phyloP scores from a whole-genome alignment of 2,888 invertebrate genomes.

The Drosophila macrothrix region DNA sequence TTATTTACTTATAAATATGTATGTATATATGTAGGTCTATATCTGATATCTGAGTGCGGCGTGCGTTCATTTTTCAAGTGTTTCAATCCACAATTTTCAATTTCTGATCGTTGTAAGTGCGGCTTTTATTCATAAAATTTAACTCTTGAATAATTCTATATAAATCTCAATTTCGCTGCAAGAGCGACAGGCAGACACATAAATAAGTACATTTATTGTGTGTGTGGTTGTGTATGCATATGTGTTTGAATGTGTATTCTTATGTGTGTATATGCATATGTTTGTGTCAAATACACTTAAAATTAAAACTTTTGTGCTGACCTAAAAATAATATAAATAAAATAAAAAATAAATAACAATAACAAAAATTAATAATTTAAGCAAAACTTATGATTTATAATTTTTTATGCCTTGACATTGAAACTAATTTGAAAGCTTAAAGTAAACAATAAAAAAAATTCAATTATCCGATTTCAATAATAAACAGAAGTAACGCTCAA shows the following conservation, averaged over 20 bases:
- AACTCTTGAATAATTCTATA: neutral
- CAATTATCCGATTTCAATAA: neutral
- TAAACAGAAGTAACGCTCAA: neutral
- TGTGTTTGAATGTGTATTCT: neutral
- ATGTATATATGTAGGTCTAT: neutral
- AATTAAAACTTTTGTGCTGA: neutral
- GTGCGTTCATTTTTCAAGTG: neutral
- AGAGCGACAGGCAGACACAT: neutral
- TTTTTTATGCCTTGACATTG: neutral
- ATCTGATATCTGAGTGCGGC: neutral
- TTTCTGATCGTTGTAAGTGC: neutral
- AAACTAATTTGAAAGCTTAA: neutral
- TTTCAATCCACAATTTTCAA: neutral
- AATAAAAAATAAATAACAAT: neutral
- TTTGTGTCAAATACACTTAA: neutral
- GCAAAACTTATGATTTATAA: neutral
- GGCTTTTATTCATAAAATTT: neutral
- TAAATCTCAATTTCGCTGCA: neutral
- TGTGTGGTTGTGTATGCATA: neutral
- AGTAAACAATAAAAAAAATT: neutral
- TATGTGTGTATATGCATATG: neutral
- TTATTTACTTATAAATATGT: constrained; percentile 14
- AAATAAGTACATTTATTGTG: neutral
- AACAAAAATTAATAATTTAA: neutral
- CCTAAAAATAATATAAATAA: neutral